Evolutionary conservation across 2,797 vertebrate genomes (phyloP).

Genomic region (Sebastes minor): DNA sequence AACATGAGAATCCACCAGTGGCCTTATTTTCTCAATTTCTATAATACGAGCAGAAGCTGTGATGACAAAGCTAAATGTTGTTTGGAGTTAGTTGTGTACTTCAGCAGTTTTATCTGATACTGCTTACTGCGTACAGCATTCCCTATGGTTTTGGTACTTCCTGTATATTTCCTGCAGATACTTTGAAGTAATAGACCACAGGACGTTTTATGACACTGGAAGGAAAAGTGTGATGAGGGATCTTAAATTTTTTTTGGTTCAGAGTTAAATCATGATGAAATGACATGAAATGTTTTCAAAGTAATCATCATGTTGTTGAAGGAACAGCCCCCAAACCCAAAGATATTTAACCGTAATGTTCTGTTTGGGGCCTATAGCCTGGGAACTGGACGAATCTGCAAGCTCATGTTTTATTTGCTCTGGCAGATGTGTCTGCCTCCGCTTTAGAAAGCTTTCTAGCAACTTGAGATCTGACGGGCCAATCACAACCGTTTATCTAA

Average conservation of each 20-base stretch:
- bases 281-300: neutral
- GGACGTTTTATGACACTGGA: neutral
- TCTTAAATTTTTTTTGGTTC: neutral
- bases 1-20: constrained; percentile 29
- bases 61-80: constrained; percentile 29
- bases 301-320: neutral
- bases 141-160: neutral
- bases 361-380: neutral
- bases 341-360: neutral
- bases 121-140: neutral
- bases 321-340: neutral
- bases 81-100: constrained; percentile 27
- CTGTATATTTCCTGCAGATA: constrained; percentile 13
- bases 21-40: constrained; percentile 21
- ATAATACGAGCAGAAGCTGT: neutral
- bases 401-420: neutral
- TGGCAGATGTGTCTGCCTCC: neutral
- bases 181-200: neutral
- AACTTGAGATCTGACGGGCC: too few relatives aligned
- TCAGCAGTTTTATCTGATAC: constrained; percentile 10
- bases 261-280: neutral
- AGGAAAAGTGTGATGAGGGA: neutral
- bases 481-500: too few relatives aligned
- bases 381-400: neutral
- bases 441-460: neutral